A percentile compares a stretch with the other conserved stretches of the same genome.
These are phyloP conservation scores for Drosophila suzukii DNA, from an alignment of 1,140 invertebrate genomes.

Conservation along the genomic window DNA sequence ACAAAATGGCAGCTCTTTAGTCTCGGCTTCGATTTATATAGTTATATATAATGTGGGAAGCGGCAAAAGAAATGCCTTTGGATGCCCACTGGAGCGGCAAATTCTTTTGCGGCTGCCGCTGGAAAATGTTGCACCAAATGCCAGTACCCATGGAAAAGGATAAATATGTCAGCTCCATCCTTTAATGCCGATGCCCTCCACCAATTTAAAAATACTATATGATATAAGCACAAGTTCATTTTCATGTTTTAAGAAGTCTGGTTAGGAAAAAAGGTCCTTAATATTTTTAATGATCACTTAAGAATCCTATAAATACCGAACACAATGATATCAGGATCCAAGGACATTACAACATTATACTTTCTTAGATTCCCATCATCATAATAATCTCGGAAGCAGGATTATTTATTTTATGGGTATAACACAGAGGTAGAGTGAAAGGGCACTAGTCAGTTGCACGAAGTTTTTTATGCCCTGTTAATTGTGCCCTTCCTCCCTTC, in stretches of 20 bases:
- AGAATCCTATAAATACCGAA: background rate
- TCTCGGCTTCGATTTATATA: slow-evolving; percentile 68
- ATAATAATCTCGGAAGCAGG: background rate
- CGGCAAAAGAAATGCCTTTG: slow-evolving; percentile 56
- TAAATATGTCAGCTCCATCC: background rate
- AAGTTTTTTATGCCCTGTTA: slow-evolving; percentile 57
- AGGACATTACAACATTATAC: background rate
- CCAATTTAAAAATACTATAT: background rate
- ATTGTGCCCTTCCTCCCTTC: slow-evolving; percentile 35
- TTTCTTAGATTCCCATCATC: background rate
- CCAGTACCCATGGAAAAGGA: slow-evolving; percentile 9
- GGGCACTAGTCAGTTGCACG: slow-evolving; percentile 13
- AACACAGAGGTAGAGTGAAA: background rate
- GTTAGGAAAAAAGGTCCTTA: background rate
- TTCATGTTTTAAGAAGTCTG: too few relatives aligned
- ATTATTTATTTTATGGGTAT: too few relatives aligned
- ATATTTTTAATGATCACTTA: background rate
- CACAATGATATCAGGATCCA: background rate
- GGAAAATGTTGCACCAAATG: slow-evolving; percentile 50
- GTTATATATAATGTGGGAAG: slow-evolving; percentile 38
- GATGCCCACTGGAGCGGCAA: slow-evolving; percentile 65
- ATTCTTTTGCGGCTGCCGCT: slow-evolving; percentile 62
- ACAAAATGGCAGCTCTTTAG: slow-evolving; percentile 66
- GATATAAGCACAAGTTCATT: background rate
- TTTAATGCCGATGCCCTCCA: background rate